These are phyloP conservation scores for Hirtodrosophila confusa DNA, from an alignment of 2,888 invertebrate species.

Conservation along the genomic window DNA sequence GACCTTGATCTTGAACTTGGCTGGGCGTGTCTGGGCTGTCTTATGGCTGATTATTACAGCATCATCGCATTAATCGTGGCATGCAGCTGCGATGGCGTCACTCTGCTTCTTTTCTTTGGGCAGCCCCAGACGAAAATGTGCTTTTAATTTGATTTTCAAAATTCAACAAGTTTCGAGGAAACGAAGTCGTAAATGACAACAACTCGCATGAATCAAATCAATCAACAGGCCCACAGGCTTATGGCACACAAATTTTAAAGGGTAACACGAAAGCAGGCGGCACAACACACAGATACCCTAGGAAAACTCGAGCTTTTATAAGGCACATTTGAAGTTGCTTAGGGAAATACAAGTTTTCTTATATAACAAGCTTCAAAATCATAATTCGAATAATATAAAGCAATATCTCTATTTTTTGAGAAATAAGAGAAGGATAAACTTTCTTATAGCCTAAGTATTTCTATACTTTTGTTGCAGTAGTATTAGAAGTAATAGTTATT, in stretches of 20 bases:
- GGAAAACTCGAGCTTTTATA: no score
- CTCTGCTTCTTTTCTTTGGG: constrained; percentile 3
- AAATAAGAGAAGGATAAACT: no score
- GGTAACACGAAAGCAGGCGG: neutral
- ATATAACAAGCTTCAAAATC: no score
- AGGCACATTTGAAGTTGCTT: no score
- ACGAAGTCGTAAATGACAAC: constrained; percentile 46
- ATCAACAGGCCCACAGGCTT: constrained; percentile 47
- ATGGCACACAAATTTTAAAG: constrained; percentile 26
- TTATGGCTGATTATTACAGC: constrained; percentile 48
- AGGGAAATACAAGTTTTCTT: no score
- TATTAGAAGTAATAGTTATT: no score
- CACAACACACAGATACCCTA: constrained; percentile 3
- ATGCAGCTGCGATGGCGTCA: constrained; percentile 48
- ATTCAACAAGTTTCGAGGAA: constrained; percentile 52
- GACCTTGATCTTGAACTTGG: constrained; percentile 75
- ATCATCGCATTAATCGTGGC: constrained; percentile 22
- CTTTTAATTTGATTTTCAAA: constrained; percentile 63
- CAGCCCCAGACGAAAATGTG: constrained; percentile 47
- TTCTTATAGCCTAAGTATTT: neutral
- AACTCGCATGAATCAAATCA: constrained; percentile 58
- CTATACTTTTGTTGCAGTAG: no score
- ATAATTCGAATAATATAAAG: no score
- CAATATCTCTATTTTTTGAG: no score
- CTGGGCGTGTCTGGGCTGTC: constrained; percentile 20